Evolutionary conservation across 2,888 invertebrate genomes (phyloP), one percentile per base, ranked within the genome.

Genomic region (Polymixis lichenea): DNA sequence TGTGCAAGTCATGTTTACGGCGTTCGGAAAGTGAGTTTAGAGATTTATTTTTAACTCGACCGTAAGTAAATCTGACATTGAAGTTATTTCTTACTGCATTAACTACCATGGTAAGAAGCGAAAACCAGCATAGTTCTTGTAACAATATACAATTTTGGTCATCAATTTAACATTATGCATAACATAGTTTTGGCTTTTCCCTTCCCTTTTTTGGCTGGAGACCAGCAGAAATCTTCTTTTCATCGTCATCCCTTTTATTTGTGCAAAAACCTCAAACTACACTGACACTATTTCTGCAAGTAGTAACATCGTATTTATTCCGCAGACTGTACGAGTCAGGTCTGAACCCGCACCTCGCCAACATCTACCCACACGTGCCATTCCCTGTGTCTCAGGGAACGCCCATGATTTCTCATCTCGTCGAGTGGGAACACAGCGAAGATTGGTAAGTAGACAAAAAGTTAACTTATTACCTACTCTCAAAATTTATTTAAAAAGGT

Each of bases 301-400:
- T 22, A 15, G 7, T 22, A 32, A 61, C 3, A 61, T 8, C 7
- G 7, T 60, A n/a, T 38, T 61, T 8, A 32, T 67, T 46, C 71
- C 43, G 15, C 90, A 98, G 98, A 87, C 93, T 99, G 80, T 99
- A 98, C 94, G 97, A 97, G 83, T 96, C 97, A 46, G 99, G 99
- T 3, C 90, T 98, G 72, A 97, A 98, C 89, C 97, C 98, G 1
- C 97, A 98, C 80, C 93, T 99, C 8, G 97, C 98, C 1, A 97
- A 97, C 75, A 95, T 99, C 60, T 99, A 98, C 93, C 98, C 98
- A 0, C 93, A 96, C 46, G 96, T 98, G 0, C 90, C 97, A 61
- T 98, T 97, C 93, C 99, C 99, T 0, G 99, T 99, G 1, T 98
- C 98, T 0, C 97, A 98, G 51, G 98, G 98, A 2, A 99, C 99